These are phyloP conservation scores for Bubo blakistoni DNA, from an alignment of 2,113 vertebrate species.

Conservation along the genomic window DNA sequence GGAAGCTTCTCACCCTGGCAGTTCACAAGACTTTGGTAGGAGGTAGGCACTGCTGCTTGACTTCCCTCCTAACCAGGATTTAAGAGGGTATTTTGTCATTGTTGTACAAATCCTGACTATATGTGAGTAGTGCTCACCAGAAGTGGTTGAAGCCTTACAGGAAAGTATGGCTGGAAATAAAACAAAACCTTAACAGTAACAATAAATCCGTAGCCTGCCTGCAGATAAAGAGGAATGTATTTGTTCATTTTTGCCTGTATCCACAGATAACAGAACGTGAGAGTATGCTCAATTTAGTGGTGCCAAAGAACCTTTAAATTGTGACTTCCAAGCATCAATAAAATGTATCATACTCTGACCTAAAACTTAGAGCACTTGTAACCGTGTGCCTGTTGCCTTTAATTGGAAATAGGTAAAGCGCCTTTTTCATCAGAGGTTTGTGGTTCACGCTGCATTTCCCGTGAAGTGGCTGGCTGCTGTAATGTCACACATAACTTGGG, in stretches of 20 bases:
- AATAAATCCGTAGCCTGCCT: background rate
- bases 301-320: background rate
- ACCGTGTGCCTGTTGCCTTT: background rate
- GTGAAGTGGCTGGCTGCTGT: background rate
- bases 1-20: background rate
- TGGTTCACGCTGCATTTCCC: background rate
- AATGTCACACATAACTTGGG: rapidly evolving
- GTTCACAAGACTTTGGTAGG: background rate
- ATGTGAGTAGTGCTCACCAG: background rate
- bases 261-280: background rate
- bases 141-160: background rate
- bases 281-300: background rate
- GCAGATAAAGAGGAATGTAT: background rate
- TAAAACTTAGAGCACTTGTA: background rate
- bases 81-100: background rate
- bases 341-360: background rate
- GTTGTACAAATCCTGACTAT: background rate
- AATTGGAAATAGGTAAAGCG: background rate
- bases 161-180: background rate
- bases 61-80: background rate
- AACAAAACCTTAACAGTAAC: background rate
- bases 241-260: background rate
- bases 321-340: background rate
- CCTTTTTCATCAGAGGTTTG: background rate
- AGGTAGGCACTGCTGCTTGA: background rate